phyloP scores from a whole-genome alignment of 2,888 invertebrate genomes.

The Parnassius apollo region DNA sequence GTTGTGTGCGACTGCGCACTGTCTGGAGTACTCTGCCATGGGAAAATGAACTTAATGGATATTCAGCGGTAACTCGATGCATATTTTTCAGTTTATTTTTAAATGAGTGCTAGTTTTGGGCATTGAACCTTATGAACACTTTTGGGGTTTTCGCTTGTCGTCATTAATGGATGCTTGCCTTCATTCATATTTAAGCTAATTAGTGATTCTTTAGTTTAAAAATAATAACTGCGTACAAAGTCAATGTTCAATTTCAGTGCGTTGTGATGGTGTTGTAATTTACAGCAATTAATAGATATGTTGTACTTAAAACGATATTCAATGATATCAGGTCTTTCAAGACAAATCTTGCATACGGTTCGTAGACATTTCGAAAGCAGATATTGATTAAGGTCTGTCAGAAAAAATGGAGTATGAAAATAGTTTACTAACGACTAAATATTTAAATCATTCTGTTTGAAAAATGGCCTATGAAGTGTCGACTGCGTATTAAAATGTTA shows the following conservation, averaged over 20 bases:
- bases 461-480: slow-evolving; percentile 1
- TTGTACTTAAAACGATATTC: no score
- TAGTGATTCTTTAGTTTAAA: no score
- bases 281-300: no score
- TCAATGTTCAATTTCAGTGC: no score
- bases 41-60: slow-evolving; percentile 25
- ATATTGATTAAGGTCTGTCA: not conserved
- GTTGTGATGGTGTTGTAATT: no score
- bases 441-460: slow-evolving; percentile 13
- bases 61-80: slow-evolving; percentile 6
- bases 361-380: not conserved
- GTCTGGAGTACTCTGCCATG: slow-evolving; percentile 40
- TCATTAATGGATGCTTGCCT: slow-evolving; percentile 21
- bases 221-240: no score
- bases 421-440: slow-evolving; percentile 5
- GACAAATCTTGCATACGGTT: not conserved
- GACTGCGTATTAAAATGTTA: slow-evolving; percentile 4
- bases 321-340: no score
- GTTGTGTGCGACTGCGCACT: slow-evolving; percentile 40
- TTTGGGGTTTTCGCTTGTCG: slow-evolving; percentile 15
- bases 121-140: slow-evolving; percentile 17
- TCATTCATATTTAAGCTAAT: slow-evolving; percentile 17
- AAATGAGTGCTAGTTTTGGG: slow-evolving; percentile 13
- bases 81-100: slow-evolving; percentile 22
- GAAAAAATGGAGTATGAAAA: not conserved